These are phyloP conservation scores for Vanessa cardui DNA, from an alignment of 2,888 invertebrate species.

Conservation along the genomic window DNA sequence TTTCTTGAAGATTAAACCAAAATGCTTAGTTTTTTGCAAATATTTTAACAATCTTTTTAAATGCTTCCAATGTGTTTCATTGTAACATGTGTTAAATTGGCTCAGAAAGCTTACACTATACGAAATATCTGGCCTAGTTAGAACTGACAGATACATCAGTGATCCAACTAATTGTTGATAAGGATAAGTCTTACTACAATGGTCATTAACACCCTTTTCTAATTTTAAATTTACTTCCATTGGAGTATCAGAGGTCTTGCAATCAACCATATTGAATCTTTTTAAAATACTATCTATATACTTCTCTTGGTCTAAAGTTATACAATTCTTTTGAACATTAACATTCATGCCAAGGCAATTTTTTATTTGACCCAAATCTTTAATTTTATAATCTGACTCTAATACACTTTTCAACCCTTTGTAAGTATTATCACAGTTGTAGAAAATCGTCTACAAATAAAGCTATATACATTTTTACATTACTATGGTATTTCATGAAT, in stretches of 20 bases:
- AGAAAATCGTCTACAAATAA: conserved; percentile 34
- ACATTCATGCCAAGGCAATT: conserved; percentile 19
- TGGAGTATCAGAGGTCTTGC: conserved; percentile 9
- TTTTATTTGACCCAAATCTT: conserved; percentile 23
- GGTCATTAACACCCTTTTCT: conserved; percentile 1
- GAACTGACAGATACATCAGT: conserved; percentile 18
- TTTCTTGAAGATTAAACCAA: conserved; percentile 7
- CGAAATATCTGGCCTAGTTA: conserved; percentile 18
- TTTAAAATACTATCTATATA: conserved; percentile 18
- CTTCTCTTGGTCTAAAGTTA: conserved; percentile 23
- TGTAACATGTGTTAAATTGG: conserved; percentile 38
- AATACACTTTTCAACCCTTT: conserved; percentile 14
- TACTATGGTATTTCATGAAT: conserved; percentile 34
- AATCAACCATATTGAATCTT: conserved; percentile 19
- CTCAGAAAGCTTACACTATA: conserved; percentile 31
- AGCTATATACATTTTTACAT: conserved; percentile 21
- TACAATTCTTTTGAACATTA: conserved; percentile 15
- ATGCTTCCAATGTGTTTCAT: conserved; percentile 37
- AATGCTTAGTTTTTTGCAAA: conserved; percentile 23
- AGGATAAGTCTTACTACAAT: background rate
- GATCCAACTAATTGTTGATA: conserved; percentile 16
- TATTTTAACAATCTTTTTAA: conserved; percentile 33
- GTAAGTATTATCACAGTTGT: conserved; percentile 20
- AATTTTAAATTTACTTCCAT: conserved; percentile 24
- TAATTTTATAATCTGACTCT: conserved; percentile 9